Base-by-base conservation (phyloP, 2,888 invertebrate genomes). In the Euzophera pinguis region DNA sequence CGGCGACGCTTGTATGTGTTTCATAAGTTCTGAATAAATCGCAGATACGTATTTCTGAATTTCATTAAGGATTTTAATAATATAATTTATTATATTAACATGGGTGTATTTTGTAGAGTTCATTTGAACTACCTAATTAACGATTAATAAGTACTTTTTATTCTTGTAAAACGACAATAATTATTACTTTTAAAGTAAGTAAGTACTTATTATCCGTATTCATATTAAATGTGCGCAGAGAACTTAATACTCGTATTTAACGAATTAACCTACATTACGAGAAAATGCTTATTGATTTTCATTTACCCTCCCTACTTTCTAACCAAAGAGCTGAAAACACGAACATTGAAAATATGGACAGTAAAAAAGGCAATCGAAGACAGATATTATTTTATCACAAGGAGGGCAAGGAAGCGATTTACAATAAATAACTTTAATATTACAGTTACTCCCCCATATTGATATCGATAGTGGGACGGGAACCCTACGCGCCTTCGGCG, bases 341-440 rank as follows among this genome's bases (percentile, higher is more conserved):
- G 49, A 50, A 39, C 38, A 50, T 50, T 39, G 49, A 50, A 50
- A 50, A 50, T 50, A 50, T 50, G 16, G 49, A 50, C 38, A 50
- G 50, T 43, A 53, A 51, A 51, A 47, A 47, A 42, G 47, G 50
- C 38, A 55, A 55, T 53, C 54, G 59, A 64, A 71, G 65, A 71
- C 53, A 67, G 66, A 75, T 77, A 81, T 81, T 75, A 75, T 78
- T 78, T 74, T 73, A 73, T 75, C 61, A 67, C 65, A 70, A 65
- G 68, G 67, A 75, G 73, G 77, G 75, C 73, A 77, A 75, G 78
- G 78, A 81, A 87, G 74, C 83, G 83, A 83, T 85, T 84, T 85
- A 80, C 89, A 85, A 88, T 87, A 86, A 86, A 88, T 87, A 89
- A 84, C 83, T 84, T 79, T 84, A 84, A 89, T 90, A 90, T 89